Evolutionary conservation across 2,113 vertebrate species (phyloP), one percentile per base, ranked within the genome.

Genomic region (Daphoenositta chrysoptera): DNA sequence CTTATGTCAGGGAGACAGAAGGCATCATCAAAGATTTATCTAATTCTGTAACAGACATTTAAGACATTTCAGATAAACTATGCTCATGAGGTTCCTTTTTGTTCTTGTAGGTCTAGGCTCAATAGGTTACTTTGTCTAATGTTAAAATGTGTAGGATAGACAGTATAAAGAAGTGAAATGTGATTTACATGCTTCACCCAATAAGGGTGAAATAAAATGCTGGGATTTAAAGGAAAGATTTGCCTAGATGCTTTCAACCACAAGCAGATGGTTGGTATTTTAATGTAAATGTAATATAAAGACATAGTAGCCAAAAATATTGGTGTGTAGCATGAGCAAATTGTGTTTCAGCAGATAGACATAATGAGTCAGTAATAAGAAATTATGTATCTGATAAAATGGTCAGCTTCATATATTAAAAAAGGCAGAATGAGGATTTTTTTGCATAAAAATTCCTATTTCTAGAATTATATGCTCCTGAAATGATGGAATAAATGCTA

Each of bases 251-350:
- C 35, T 84, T 44, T 93, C 56, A 68, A 70, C 35, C 68, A 71
- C 12, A 83, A 90, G 47, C 82, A 92, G 90, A 96, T 92, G 76
- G 64, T 14, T 86, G 72, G 37, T 44, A 81, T 88, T 92, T 93
- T 86, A 81, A 90, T 78, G n/a, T 66, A 90, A 88, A 91, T 92
- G 78, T 53, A 86, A 93, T 87, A 48, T 73, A 86, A 92, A 83
- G 70, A 83, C 87, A 80, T 66, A 89, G 39, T 90, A 83, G 37
- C 54, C 66, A 84, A 90, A 95, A 95, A 57, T 81, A 78, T 10
- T 53, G 15, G 16, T 51, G 26, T 61, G 22, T 84, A 69, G 39
- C 24, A 1, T 57, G 51, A 53, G 27, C 40, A 90, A 64, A 66
- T 68, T 9, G 2, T 81, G 39, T 77, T 95, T 88, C 60, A 81